These are phyloP conservation scores for Tigriopus japonicus DNA, from an alignment of 1,140 invertebrate species.

Conservation along the genomic window DNA sequence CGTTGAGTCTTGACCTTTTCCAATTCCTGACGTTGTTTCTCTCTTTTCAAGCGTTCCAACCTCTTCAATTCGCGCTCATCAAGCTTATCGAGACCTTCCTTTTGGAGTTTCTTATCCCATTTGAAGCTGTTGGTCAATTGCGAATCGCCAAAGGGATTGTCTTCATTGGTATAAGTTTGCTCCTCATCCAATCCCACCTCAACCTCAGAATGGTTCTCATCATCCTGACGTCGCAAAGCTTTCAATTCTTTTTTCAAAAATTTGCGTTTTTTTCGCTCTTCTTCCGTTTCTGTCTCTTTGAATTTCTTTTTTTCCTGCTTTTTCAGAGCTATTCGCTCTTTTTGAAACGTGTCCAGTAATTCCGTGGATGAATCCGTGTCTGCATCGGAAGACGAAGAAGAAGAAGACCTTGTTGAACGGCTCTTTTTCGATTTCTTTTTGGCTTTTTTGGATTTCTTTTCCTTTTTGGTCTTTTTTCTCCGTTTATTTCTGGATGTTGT, in stretches of 20 bases:
- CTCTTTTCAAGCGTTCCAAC: slow-evolving; percentile 61
- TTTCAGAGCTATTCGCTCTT: slow-evolving; percentile 40
- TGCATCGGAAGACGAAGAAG: not conserved
- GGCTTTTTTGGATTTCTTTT: not conserved
- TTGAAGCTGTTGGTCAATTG: slow-evolving; percentile 81
- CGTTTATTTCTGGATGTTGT: not conserved
- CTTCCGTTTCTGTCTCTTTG: slow-evolving; percentile 81
- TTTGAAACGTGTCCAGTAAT: slow-evolving; percentile 32
- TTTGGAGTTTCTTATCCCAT: slow-evolving; percentile 89
- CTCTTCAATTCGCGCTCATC: slow-evolving; percentile 63
- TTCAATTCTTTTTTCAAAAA: slow-evolving; percentile 79
- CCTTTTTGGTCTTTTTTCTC: not conserved
- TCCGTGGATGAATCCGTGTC: slow-evolving; percentile 9
- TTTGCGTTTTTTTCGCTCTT: slow-evolving; percentile 72
- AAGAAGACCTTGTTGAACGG: not conserved
- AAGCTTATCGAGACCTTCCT: slow-evolving; percentile 68
- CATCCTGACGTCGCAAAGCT: slow-evolving; percentile 39
- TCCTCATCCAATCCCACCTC: slow-evolving; percentile 92
- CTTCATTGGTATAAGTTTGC: slow-evolving; percentile 85
- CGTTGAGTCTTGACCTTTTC: slow-evolving; percentile 81
- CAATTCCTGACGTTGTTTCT: slow-evolving; percentile 70
- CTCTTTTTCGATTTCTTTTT: not conserved
- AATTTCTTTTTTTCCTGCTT: slow-evolving; percentile 44
- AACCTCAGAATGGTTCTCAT: slow-evolving; percentile 40
- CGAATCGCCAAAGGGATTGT: slow-evolving; percentile 96